phyloP scores from a whole-genome alignment of 1,140 invertebrate genomes.

The Adelges cooleyi region DNA sequence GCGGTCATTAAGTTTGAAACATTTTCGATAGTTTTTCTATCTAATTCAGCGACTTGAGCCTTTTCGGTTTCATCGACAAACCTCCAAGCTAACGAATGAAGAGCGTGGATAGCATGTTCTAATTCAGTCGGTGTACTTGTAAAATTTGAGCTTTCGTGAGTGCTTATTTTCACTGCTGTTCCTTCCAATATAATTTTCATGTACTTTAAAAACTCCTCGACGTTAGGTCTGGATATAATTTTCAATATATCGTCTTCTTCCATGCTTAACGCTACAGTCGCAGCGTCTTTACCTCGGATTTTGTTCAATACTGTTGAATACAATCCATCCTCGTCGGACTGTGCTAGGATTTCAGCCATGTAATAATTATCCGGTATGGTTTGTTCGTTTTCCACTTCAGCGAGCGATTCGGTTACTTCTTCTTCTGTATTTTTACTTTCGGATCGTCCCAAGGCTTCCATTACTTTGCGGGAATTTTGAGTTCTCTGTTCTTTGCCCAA shows the following conservation, averaged over 20 bases:
- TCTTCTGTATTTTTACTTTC: slow-evolving; percentile 29
- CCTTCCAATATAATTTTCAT: slow-evolving; percentile 20
- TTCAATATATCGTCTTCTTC: not conserved
- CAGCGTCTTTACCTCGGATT: not conserved
- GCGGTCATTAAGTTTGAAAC: slow-evolving; percentile 12
- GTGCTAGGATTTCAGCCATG: not conserved
- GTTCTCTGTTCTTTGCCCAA: not conserved
- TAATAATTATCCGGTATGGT: not conserved
- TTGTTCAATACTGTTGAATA: slow-evolving; percentile 4
- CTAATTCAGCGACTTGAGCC: not conserved
- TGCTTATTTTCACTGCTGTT: not conserved
- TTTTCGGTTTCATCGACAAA: not conserved
- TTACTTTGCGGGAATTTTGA: not conserved
- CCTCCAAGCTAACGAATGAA: slow-evolving; percentile 1
- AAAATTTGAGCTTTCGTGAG: not conserved
- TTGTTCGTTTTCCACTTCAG: slow-evolving; percentile 33
- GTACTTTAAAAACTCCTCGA: slow-evolving; percentile 5
- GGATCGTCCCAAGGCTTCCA: slow-evolving; percentile 1
- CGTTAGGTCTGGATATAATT: not conserved
- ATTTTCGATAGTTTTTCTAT: not conserved
- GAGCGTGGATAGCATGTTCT: not conserved
- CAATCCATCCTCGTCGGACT: not conserved
- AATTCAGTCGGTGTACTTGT: not conserved
- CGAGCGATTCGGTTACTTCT: slow-evolving; percentile 33
- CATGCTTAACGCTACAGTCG: not conserved